Base-by-base conservation (phyloP, 2,113 vertebrate genomes). In the Litocranius walleri region DNA sequence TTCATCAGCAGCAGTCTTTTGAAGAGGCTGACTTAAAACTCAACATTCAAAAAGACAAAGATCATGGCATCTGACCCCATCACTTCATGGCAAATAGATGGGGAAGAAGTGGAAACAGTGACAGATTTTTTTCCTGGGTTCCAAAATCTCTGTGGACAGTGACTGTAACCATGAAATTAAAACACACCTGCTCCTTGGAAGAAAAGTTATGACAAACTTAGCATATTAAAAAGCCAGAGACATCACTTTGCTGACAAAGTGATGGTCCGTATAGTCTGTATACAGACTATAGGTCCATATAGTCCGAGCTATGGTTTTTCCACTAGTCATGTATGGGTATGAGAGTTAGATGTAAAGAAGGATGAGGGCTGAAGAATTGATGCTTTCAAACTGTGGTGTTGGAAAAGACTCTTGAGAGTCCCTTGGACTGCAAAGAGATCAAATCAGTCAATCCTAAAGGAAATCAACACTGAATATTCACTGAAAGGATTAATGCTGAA, bases 251-350 rank as follows among this genome's bases (percentile, higher is more conserved):
- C 17, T 71, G n/a, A 21, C 64, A 36, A 71, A 6, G 33, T 67
- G 62, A 19, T 67, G 9, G n/a, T 71, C 33, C 0, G 3, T 36
- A n/a, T 67, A 67, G 62, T 67, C 62, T 0, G 0, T 64, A n/a
- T n/a, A 67, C 16, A n/a, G 62, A 67, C 33, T n/a, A n/a, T n/a
- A 67, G 19, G 17, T 71, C n/a, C 4, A 0, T 21, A 21, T 21
- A 71, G n/a, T 36, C 17, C 17, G 36, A 71, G n/a, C 64, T 71
- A 36, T 11, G n/a, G 17, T 36, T 71, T 71, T 71, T 71, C n/a
- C 64, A 21, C 1, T 71, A 71, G n/a, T 71, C n/a, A 11, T 36
- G 17, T 36, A 71, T 11, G 9, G 64, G 36, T 71, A 36, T 36
- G 64, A 71, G n/a, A 71, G 9, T 21, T 36, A n/a, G n/a, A 71